Evolutionary conservation across 2,113 vertebrate genomes (phyloP), one percentile per base, ranked within the genome.

Genomic region (Montifringilla adamsi): DNA sequence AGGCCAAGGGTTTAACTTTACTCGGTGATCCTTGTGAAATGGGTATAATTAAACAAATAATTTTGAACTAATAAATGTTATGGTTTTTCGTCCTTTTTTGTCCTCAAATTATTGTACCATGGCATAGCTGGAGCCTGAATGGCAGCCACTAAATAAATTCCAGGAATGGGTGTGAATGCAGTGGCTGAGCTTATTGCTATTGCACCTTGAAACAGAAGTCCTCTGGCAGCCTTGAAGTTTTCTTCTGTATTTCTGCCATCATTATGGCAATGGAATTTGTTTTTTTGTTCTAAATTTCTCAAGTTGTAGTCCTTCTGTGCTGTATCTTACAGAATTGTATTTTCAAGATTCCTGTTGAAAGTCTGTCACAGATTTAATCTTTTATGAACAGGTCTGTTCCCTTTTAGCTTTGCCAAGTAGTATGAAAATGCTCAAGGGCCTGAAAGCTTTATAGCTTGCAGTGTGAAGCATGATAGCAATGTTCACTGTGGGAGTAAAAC

Each of bases 391-490:
- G 6, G 3, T 78, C 56, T 75, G 19, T 68, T 92, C 31, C 13
- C 22, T 67, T 7, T 47, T 63, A 47, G 26, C 66, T 84, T 73
- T 84, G 39, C 66, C 16, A 37, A 84, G 60, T 56, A 53, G 30
- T 31, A 76, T 75, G 12, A 87, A 91, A 88, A n/a, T 30, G 31
- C 43, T 74, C 8, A 13, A 24, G 68, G 46, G n/a, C 37, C 26
- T 24, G 47, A 68, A 43, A 1, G 1, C 16, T 75, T 89, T 13
- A 1, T 16, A 43, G 43, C 16, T 47, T 41, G 37, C 24, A 28
- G 1, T 1, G 11, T 67, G 27, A 73, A 74, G 35, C 1, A 1
- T 11, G 9, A 53, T 22, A 63, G 30, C 0, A 0, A 16, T 44
- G 41, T 35, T 50, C 20, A 10, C 12, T 30, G 27, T 2, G 6